Evolutionary conservation across 2,113 vertebrate genomes (phyloP).

Genomic region (Canis aureus): DNA sequence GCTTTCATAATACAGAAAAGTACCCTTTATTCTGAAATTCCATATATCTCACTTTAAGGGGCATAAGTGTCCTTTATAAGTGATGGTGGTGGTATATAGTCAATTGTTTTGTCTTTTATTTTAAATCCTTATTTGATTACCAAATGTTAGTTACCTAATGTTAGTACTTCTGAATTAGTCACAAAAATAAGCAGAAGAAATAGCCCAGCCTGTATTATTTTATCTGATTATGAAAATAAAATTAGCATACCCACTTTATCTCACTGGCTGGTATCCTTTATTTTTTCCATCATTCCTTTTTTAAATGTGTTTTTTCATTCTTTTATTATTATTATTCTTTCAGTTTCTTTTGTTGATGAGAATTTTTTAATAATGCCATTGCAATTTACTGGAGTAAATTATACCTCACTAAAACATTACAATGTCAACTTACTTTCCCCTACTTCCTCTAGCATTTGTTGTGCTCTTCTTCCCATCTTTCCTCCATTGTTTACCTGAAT

Average conservation of each 20-base stretch:
- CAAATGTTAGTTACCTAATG: not conserved
- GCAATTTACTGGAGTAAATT: not conserved
- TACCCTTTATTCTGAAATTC: not conserved
- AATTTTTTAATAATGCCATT: slow-evolving; percentile 9
- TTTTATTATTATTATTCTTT: slow-evolving; percentile 8
- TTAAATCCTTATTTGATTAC: slow-evolving; percentile 15
- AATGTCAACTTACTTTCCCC: not conserved
- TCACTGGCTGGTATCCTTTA: not conserved
- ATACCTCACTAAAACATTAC: not conserved
- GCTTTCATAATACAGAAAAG: not conserved
- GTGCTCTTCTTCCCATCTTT: not conserved
- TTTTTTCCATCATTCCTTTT: not conserved
- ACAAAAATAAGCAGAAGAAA: not conserved
- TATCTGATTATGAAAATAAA: slow-evolving; percentile 53
- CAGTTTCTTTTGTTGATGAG: not conserved
- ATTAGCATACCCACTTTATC: not conserved
- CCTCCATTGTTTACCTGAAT: not conserved
- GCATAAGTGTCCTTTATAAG: not conserved
- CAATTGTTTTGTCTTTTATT: slow-evolving; percentile 51
- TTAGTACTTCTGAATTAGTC: slow-evolving; percentile 6
- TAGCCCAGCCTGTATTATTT: not conserved
- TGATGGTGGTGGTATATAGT: not conserved
- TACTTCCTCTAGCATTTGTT: not conserved
- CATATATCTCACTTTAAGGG: not conserved
- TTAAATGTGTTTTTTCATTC: not conserved